Conservation (phyloP, 2,797 vertebrate genomes). For the Buceros bicornis region DNA sequence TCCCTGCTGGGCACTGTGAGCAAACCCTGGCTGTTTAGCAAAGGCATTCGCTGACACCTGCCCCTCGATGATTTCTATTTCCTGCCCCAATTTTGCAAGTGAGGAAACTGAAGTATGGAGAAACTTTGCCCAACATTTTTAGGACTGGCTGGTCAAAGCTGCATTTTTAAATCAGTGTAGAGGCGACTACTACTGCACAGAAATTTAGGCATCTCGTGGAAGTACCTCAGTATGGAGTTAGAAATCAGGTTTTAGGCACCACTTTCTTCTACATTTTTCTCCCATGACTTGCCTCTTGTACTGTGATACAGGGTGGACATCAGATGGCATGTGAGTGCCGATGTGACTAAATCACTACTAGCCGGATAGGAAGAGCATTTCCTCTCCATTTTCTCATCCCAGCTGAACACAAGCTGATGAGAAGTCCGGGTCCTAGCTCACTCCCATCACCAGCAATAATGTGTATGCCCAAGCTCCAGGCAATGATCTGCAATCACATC, state of each 20-base stretch:
- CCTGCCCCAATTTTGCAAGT: neutral
- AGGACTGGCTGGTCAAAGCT: neutral
- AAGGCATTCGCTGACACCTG: neutral
- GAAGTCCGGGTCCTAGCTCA: neutral
- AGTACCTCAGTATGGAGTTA: neutral
- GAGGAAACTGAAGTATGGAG: neutral
- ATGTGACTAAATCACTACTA: neutral
- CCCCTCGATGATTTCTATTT: rapidly evolving
- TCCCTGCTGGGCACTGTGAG: rapidly evolving
- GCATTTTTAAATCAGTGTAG: neutral
- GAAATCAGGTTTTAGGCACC: neutral
- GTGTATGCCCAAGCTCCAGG: neutral
- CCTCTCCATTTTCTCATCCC: neutral
- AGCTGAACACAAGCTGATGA: neutral
- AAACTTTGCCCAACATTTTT: neutral
- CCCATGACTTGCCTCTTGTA: neutral
- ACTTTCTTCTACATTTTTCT: neutral
- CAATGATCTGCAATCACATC: neutral
- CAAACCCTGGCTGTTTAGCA: neutral
- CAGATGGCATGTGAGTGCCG: neutral
- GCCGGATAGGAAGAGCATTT: neutral
- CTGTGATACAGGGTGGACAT: rapidly evolving
- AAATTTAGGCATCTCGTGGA: neutral
- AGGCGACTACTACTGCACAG: neutral
- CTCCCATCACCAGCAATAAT: neutral